Percentiles rank a stretch among this genome's conserved stretches.
Evolutionary conservation across 2,797 vertebrate genomes (phyloP).

Genomic region (Lithobates pipiens): DNA sequence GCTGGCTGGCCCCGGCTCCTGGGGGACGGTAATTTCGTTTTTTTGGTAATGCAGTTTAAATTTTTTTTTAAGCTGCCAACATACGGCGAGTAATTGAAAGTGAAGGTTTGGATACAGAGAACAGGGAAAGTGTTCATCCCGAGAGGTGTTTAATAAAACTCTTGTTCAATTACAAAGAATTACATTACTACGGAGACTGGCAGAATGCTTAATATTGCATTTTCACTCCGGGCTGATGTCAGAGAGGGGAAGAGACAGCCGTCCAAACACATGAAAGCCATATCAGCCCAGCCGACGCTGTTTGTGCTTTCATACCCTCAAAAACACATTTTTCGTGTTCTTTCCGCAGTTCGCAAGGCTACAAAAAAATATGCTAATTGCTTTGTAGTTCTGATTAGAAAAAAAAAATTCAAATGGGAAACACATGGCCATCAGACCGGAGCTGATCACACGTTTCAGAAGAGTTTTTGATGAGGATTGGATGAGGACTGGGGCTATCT

Average conservation of each 20-base stretch:
- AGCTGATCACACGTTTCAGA: neutral
- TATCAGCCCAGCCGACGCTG: conserved; percentile 20
- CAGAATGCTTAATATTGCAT: conserved; percentile 62
- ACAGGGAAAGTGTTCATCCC: conserved; percentile 63
- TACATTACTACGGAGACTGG: conserved; percentile 61
- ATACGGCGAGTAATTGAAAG: conserved; percentile 63
- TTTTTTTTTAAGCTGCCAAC: conserved; percentile 62
- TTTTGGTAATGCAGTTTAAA: conserved; percentile 61
- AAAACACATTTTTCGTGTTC: conserved; percentile 24
- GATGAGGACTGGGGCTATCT: neutral
- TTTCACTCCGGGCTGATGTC: conserved; percentile 58
- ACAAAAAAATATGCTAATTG: conserved; percentile 29
- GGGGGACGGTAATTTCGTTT: conserved; percentile 58
- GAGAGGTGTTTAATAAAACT: conserved; percentile 64
- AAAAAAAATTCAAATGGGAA: neutral
- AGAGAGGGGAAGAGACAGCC: conserved; percentile 52
- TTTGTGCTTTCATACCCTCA: conserved; percentile 37
- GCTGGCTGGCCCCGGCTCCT: conserved; percentile 39
- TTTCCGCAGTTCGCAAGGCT: neutral
- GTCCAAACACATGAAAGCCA: conserved; percentile 50
- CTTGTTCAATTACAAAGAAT: conserved; percentile 63
- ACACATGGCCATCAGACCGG: neutral
- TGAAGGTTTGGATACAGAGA: conserved; percentile 62
- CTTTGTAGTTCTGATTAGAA: conserved; percentile 2
- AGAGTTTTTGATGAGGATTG: neutral